Conservation (phyloP, 2,888 invertebrate genomes). For the Caradrina clavipalpis region DNA sequence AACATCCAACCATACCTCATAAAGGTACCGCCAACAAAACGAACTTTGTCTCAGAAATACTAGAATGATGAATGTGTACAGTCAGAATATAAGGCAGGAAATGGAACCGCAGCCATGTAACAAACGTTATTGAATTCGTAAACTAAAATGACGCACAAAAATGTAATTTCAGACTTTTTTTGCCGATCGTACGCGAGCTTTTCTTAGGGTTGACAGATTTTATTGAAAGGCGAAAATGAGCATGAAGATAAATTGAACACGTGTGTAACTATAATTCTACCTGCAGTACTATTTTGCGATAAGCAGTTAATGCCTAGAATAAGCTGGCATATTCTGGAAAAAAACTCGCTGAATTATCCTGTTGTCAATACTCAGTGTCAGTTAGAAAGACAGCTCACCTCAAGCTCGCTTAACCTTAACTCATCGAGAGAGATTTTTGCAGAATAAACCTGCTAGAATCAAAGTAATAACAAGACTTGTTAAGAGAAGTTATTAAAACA, state of each 20-base stretch:
- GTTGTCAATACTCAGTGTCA: no score
- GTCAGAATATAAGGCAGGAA: conserved; percentile 57
- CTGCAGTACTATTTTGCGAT: no score
- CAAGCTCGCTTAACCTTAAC: no score
- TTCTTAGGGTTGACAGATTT: conserved; percentile 56
- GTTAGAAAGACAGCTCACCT: no score
- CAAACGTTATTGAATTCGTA: conserved; percentile 65
- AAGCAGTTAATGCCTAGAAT: no score
- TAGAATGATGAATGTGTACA: conserved; percentile 57
- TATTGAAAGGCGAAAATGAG: conserved; percentile 53
- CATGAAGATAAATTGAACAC: conserved; percentile 47
- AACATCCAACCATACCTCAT: conserved; percentile 20
- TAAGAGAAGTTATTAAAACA: background rate
- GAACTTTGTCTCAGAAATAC: conserved; percentile 48
- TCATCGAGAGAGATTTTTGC: no score
- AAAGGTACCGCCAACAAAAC: conserved; percentile 45
- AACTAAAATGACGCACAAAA: conserved; percentile 63
- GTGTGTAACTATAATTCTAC: no score
- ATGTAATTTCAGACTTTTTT: conserved; percentile 58
- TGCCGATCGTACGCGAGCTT: conserved; percentile 46
- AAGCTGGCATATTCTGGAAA: no score
- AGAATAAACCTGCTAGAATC: background rate
- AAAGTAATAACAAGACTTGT: background rate
- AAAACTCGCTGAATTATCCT: no score
- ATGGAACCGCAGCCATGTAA: conserved; percentile 58